Evolutionary conservation across 2,888 invertebrate genomes (phyloP).

Genomic region (Tinea trinotella): DNA sequence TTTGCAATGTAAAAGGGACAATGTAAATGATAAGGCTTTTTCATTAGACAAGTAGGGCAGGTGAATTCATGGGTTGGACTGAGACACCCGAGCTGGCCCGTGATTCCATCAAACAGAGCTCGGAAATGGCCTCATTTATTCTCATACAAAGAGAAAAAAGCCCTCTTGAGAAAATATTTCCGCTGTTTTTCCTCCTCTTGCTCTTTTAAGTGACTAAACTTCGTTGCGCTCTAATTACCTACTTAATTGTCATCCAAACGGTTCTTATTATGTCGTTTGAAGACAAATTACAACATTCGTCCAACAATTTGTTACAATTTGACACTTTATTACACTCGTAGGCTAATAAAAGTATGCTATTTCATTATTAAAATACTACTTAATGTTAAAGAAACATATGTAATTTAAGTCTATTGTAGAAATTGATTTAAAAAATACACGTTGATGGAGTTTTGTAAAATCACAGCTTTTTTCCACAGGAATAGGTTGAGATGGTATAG

Average conservation of each 20-base stretch:
- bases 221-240: constrained; percentile 16
- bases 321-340: no score
- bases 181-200: constrained; percentile 8
- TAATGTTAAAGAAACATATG: no score
- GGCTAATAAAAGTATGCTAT: no score
- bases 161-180: constrained; percentile 18
- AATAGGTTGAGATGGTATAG: no score
- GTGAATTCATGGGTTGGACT: background rate
- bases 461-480: no score
- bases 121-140: constrained; percentile 14
- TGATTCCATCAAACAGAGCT: constrained; percentile 14
- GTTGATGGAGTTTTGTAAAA: no score
- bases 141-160: constrained; percentile 17
- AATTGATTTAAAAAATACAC: no score
- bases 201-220: constrained; percentile 16
- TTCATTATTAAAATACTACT: no score
- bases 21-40: background rate
- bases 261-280: constrained; percentile 7
- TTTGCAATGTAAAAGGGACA: background rate
- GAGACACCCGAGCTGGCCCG: background rate
- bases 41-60: background rate
- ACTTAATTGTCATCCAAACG: constrained; percentile 15
- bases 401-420: no score
- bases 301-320: no score
- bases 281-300: constrained; percentile 4